Percentiles rank a stretch among this genome's conserved stretches.
Conservation (phyloP, 2,888 invertebrate species). For the Microplitis deprimator region DNA sequence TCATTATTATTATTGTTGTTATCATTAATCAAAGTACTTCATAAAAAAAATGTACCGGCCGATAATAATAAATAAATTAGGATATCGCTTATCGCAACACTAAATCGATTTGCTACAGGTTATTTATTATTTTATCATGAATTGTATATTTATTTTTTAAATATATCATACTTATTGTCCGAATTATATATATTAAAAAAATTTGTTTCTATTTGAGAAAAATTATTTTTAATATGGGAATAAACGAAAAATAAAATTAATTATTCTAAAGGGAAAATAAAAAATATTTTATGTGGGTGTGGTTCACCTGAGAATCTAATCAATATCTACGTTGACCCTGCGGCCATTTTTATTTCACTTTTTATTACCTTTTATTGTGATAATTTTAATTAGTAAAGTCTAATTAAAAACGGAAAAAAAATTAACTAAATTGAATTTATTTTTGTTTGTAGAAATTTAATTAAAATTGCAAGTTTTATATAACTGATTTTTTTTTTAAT, state of each 20-base stretch:
- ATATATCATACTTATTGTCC: not conserved
- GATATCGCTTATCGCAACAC: not conserved
- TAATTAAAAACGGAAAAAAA: not conserved
- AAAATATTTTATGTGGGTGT: conserved; percentile 52
- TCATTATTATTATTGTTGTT: conserved; percentile 20
- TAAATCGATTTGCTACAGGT: conserved; percentile 6
- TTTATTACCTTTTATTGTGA: not conserved
- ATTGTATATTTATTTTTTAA: not conserved
- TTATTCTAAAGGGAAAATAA: not conserved
- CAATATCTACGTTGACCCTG: conserved; percentile 59
- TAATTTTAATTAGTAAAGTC: not conserved
- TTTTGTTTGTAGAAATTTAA: too few relatives aligned
- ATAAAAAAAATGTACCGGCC: not conserved
- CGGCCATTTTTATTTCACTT: conserved; percentile 48
- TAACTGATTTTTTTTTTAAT: too few relatives aligned
- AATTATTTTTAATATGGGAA: conserved; percentile 2
- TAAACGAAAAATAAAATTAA: not conserved
- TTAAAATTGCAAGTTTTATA: too few relatives aligned
- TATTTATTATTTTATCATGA: conserved; percentile 32
- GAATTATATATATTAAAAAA: not conserved
- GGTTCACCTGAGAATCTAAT: conserved; percentile 62
- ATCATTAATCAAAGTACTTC: not conserved
- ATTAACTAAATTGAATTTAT: too few relatives aligned
- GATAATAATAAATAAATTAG: conserved; percentile 3
- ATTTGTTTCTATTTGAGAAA: not conserved